Conservation (phyloP, 2,797 vertebrate species). For the Aselliscus stoliczkanus region DNA sequence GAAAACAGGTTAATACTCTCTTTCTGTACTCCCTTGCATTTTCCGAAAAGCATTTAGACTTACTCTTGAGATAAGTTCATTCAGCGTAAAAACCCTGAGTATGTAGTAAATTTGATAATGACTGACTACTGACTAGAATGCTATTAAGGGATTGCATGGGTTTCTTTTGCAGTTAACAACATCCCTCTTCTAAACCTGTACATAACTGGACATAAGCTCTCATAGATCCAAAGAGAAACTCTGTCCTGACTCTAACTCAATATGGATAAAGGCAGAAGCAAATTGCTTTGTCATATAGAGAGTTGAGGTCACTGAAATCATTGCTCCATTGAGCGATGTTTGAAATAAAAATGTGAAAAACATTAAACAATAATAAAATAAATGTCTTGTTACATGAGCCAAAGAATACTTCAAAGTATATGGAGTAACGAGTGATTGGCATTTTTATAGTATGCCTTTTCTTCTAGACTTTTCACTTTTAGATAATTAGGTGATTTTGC, state of each 20-base stretch:
- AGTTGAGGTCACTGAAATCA: neutral
- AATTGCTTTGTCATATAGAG: neutral
- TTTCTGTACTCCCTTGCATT: neutral
- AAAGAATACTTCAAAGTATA: neutral
- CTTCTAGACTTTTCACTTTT: constrained; percentile 39
- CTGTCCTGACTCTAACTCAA: neutral
- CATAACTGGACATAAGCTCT: neutral
- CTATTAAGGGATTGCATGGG: neutral
- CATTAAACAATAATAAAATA: constrained; percentile 5
- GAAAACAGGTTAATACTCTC: neutral
- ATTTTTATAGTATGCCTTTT: constrained; percentile 2
- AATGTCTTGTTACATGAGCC: neutral
- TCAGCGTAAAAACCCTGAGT: neutral
- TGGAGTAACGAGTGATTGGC: neutral
- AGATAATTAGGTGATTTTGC: constrained; percentile 39
- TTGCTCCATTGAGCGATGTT: neutral
- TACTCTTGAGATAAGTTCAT: neutral
- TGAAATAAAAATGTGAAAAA: constrained; percentile 26
- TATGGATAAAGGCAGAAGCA: neutral
- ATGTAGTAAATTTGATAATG: neutral
- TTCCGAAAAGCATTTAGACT: neutral
- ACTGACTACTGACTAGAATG: neutral
- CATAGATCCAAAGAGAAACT: neutral
- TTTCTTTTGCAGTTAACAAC: neutral
- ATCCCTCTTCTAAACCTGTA: neutral